Evolutionary conservation across 2,888 invertebrate species (phyloP), one percentile per base, ranked within the genome.

Genomic region (Apotomis betuletana): DNA sequence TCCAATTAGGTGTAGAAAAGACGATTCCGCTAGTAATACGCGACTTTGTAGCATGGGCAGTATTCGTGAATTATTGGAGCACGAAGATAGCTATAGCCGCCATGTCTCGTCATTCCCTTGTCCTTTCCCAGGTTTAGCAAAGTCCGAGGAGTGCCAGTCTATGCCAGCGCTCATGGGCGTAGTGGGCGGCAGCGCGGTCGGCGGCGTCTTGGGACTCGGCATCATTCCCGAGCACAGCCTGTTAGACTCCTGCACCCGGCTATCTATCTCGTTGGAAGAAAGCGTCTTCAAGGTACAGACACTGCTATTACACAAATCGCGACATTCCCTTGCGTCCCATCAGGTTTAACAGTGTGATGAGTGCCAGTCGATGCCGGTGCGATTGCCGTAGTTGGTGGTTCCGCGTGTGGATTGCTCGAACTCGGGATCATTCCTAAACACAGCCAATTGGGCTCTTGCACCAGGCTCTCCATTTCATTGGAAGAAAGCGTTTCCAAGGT

Each of bases 141-240:
- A 97, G 83, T 97, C 97, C 79, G 97, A 98, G 86, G 97, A 98
- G 92, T 97, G 97, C 80, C 97, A 97, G 87, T 97, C 97, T 72
- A 97, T 97, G 82, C 97, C 97, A 62, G 96, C 97, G 65, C 90
- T 97, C 82, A 94, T 96, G 82, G 96, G 97, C 83, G 95, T 95
- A 74, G 95, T 94, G 75, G 95, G 94, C 51, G 94, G 92, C 78
- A 92, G 92, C n/a, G 95, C 94, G 63, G 92, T 92, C 68, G 88
- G 94, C 79, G 94, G 94, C 74, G 87, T 85, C 64, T 84, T 90
- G 4, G 89, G 87, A 3, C 94, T 97, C 76, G 97, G 97, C 79
- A 96, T 97, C 89, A 97, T 97, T 77, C 97, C 97, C 15, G 97
- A 97, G 89, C 97, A 97, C 86, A 96, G 96, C 74, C 94, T 97